These are phyloP conservation scores for Crioceris asparagi DNA, from an alignment of 2,888 invertebrate species.

Conservation along the genomic window DNA sequence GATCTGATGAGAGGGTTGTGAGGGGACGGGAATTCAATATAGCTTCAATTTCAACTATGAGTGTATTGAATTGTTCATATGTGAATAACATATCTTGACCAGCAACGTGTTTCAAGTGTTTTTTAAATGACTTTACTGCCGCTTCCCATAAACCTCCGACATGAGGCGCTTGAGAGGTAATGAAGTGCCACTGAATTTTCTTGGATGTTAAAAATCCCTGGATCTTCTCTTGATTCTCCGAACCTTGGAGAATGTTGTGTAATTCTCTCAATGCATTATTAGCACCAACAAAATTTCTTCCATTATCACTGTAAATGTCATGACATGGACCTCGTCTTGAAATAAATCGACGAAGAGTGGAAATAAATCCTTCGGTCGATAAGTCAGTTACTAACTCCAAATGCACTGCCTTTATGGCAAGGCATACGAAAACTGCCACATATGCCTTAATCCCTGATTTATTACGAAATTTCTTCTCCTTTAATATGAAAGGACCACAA, in stretches of 20 bases:
- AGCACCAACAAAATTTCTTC: slow-evolving; percentile 7
- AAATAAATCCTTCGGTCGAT: slow-evolving; percentile 4
- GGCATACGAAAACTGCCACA: slow-evolving; percentile 4
- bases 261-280: slow-evolving; percentile 1
- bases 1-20: slow-evolving; percentile 20
- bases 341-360: no score
- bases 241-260: background rate
- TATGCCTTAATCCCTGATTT: background rate
- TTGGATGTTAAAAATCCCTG: background rate
- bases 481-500: background rate
- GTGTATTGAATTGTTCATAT: slow-evolving; percentile 11
- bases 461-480: background rate
- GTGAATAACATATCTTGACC: slow-evolving; percentile 4
- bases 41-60: slow-evolving; percentile 25
- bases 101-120: slow-evolving; percentile 5
- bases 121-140: slow-evolving; percentile 6
- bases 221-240: background rate
- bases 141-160: slow-evolving; percentile 10
- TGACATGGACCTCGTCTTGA: no score
- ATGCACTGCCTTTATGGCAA: slow-evolving; percentile 1
- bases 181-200: slow-evolving; percentile 9
- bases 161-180: no score
- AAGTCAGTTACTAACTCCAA: slow-evolving; percentile 2
- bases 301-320: slow-evolving; percentile 6
- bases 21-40: slow-evolving; percentile 26